Percentiles rank a stretch among this genome's conserved stretches.
Conservation (phyloP, 2,113 vertebrate species). For the Microtus richardsoni region DNA sequence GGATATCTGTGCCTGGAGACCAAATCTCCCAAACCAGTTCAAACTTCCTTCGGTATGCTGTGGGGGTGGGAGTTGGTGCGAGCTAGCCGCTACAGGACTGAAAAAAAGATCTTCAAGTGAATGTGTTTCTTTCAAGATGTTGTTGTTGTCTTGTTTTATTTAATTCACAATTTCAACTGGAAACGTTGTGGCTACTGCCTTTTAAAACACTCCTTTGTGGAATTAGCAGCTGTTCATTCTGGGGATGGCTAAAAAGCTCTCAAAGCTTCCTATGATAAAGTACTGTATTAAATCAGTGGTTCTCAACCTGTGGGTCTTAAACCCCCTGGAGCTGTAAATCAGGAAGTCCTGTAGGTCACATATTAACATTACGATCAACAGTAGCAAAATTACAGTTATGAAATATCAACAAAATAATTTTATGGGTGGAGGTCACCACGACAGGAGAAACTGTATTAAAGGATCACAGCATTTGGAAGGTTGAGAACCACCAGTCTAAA, state of each 20-base stretch:
- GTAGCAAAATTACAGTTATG: not conserved
- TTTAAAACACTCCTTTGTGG: constrained; percentile 27
- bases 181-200: not conserved
- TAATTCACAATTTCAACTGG: not conserved
- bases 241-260: not conserved
- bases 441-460: not conserved
- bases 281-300: not conserved
- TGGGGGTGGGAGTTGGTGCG: no score
- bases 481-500: not conserved
- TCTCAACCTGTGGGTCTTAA: not conserved
- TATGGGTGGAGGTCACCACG: not conserved
- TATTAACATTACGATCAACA: not conserved
- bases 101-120: constrained; percentile 19
- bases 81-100: not conserved
- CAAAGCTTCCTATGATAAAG: not conserved
- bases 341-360: not conserved
- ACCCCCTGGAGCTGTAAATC: not conserved
- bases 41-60: not conserved
- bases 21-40: not conserved
- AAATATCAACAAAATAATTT: not conserved
- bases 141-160: not conserved
- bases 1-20: not conserved
- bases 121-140: not conserved
- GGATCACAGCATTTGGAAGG: not conserved
- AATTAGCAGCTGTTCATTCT: not conserved